Evolutionary conservation across 2,888 invertebrate genomes (phyloP), one percentile per base, ranked within the genome.

Genomic region (Hirtodrosophila confusa): DNA sequence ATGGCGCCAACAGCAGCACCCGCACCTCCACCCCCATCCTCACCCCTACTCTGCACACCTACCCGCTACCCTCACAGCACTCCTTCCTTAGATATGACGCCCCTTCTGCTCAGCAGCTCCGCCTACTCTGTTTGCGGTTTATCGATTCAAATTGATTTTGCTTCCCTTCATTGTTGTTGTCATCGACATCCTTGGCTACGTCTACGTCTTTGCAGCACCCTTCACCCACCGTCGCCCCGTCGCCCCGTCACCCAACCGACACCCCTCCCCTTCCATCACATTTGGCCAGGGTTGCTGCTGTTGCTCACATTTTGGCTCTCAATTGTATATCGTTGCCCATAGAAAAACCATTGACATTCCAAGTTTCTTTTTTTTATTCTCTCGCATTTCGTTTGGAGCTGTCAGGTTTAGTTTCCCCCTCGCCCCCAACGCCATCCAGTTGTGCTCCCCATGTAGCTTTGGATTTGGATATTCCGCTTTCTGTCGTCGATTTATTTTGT

Each of bases 121-220:
- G 60, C 58, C 83, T 61, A 63, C 63, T 53, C 71, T 70, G 78
- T 80, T 84, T 80, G 85, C 69, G 80, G 84, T 77, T 84, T 80
- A 84, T 80, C 80, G 85, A 80, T 84, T 80, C 84, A 80, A 80
- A 84, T 80, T 80, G 80, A 80, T 84, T 80, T 80, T 80, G 72
- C 55, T 69, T 80, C 83, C 69, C 40, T 55, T 27, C 48, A 29
- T 39, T 50, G 44, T 43, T 57, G 65, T 69, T 80, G 74, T 73
- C 69, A 58, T 64, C 63, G 70, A 69, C 82, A 80, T 73, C 65
- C 75, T 75, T 53, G 58, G 37, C 53, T 64, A 75, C 75, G 75
- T 73, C 70, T 64, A 56, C 64, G 75, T 64, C 57, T 58, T 75
- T 40, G 36, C 51, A 47, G 12, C 37, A 37, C 39, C 17, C 39